Evolutionary conservation across 2,113 vertebrate species (phyloP).

Genomic region (Orcinus orca): DNA sequence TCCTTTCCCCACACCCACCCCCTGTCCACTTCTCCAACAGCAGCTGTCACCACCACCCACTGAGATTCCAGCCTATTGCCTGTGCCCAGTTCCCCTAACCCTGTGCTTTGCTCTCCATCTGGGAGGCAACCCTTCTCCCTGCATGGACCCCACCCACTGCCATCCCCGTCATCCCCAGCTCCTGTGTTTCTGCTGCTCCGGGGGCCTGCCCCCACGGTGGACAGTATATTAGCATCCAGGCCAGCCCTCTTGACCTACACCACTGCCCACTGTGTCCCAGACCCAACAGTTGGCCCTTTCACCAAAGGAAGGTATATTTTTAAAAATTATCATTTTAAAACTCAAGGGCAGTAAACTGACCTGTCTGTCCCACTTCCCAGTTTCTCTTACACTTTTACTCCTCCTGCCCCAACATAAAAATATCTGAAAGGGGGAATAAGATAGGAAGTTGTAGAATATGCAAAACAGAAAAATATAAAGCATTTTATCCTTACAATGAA

Average conservation of each 20-base stretch:
- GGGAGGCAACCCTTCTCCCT: neutral
- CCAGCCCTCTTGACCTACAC: neutral
- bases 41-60: neutral
- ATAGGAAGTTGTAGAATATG: too few relatives aligned
- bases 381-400: neutral
- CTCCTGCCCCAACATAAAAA: neutral
- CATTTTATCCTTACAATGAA: neutral
- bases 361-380: neutral
- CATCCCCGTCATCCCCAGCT: neutral
- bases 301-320: neutral
- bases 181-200: neutral
- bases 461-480: neutral
- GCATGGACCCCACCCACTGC: neutral
- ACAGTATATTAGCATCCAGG: neutral
- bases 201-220: neutral
- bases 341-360: neutral
- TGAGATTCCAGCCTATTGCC: neutral
- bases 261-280: neutral
- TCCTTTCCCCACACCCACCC: neutral
- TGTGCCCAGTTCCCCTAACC: neutral
- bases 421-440: neutral
- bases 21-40: fast-evolving
- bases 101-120: neutral
- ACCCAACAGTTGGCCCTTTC: neutral
- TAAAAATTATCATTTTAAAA: neutral